Percentiles rank a stretch among this genome's conserved stretches.
These are phyloP conservation scores for Sisyra nigra DNA, from an alignment of 2,888 invertebrate genomes.

Conservation along the genomic window DNA sequence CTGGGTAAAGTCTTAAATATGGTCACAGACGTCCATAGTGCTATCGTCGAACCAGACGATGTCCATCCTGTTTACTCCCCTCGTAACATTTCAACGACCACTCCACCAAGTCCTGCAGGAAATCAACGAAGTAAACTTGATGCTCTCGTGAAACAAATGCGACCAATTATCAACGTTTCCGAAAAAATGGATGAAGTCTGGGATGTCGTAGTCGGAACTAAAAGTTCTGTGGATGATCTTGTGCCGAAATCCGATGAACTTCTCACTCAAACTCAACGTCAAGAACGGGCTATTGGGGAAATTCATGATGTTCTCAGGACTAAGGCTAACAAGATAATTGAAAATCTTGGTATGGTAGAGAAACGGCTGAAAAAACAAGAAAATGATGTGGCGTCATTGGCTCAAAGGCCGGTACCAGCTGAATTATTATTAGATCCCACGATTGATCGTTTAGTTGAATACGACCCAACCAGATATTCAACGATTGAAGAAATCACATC, in stretches of 20 bases:
- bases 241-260: conserved; percentile 77
- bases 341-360: conserved; percentile 74
- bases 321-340: conserved; percentile 75
- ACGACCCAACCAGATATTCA: conserved; percentile 35
- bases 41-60: conserved; percentile 56
- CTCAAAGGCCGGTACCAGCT: conserved; percentile 58
- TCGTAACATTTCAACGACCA: conserved; percentile 36
- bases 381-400: conserved; percentile 62
- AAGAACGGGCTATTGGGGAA: conserved; percentile 73
- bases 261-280: conserved; percentile 69
- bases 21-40: conserved; percentile 69
- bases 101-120: conserved; percentile 40
- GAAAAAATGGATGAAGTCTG: conserved; percentile 87
- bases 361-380: conserved; percentile 71
- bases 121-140: conserved; percentile 61
- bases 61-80: conserved; percentile 23
- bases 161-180: conserved; percentile 70
- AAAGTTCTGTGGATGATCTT: conserved; percentile 71
- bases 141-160: conserved; percentile 62
- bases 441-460: conserved; percentile 63
- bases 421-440: conserved; percentile 62
- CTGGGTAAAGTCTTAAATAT: conserved; percentile 61
- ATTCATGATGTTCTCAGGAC: conserved; percentile 66
- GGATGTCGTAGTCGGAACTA: conserved; percentile 79
- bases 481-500: conserved; percentile 5